Evolutionary conservation across 2,888 invertebrate species (phyloP).

Genomic region (Trisateles emortualis): DNA sequence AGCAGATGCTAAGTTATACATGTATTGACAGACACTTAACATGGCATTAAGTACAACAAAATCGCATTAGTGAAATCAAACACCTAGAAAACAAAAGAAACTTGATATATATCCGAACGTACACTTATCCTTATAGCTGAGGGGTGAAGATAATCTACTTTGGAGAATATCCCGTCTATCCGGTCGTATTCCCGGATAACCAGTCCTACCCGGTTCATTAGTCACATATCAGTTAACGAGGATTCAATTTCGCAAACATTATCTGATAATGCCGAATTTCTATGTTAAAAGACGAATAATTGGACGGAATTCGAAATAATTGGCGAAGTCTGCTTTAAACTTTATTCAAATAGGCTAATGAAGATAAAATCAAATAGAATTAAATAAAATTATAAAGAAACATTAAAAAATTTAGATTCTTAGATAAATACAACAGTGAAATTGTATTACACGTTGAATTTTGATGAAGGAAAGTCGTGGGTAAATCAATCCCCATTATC

Average conservation of each 20-base stretch:
- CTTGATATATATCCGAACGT: constrained; percentile 53
- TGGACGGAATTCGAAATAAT: constrained; percentile 13
- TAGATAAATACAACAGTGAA: not conserved
- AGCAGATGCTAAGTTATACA: not conserved
- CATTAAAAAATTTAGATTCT: not conserved
- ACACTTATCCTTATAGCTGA: constrained; percentile 39
- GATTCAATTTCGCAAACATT: constrained; percentile 60
- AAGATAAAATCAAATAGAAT: not conserved
- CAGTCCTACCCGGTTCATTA: constrained; percentile 62
- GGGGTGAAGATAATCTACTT: constrained; percentile 50
- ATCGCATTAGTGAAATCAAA: constrained; percentile 46
- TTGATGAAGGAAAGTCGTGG: constrained; percentile 1
- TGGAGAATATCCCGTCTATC: constrained; percentile 47
- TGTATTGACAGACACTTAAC: not conserved
- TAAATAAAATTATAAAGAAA: constrained; percentile 3
- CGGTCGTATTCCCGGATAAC: constrained; percentile 54
- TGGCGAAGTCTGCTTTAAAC: constrained; percentile 6
- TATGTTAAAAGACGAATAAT: constrained; percentile 14
- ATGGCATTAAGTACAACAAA: constrained; percentile 10
- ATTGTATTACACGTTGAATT: constrained; percentile 5
- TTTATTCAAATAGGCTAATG: not conserved
- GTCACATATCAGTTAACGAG: constrained; percentile 73
- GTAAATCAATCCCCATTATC: not conserved
- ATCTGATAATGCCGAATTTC: constrained; percentile 56
- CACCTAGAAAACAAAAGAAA: constrained; percentile 50